Percentiles rank a stretch among this genome's conserved stretches.
These are phyloP conservation scores for Dryas iulia DNA, from an alignment of 1,140 invertebrate species.

Conservation along the genomic window DNA sequence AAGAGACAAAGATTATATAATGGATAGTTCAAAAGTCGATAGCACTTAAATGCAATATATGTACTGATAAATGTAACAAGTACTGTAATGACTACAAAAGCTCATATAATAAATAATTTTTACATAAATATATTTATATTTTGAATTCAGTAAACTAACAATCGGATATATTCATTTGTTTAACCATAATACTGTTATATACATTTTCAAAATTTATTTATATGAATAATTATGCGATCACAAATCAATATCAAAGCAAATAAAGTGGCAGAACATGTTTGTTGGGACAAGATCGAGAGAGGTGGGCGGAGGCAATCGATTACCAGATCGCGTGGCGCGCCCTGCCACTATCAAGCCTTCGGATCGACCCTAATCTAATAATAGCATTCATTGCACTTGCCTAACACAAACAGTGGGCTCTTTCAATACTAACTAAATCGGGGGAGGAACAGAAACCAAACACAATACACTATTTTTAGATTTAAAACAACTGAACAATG, in stretches of 20 bases:
- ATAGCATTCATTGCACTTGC: slow-evolving; percentile 44
- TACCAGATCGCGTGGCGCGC: slow-evolving; percentile 47
- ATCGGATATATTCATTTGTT: not conserved
- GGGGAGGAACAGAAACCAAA: not conserved
- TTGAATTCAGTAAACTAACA: not conserved
- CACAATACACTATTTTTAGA: not conserved
- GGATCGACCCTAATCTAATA: slow-evolving; percentile 59
- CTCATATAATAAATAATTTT: too few species aligned
- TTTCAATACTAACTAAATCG: not conserved
- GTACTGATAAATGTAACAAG: too few species aligned
- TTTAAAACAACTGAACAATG: not conserved
- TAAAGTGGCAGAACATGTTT: slow-evolving; percentile 11
- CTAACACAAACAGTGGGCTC: slow-evolving; percentile 12
- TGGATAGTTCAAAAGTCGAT: not conserved
- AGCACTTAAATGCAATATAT: not conserved
- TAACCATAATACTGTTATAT: not conserved
- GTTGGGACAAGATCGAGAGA: slow-evolving; percentile 32
- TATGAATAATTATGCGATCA: not conserved
- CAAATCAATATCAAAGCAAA: not conserved
- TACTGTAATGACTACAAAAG: too few species aligned
- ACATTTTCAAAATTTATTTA: not conserved
- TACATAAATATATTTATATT: not conserved
- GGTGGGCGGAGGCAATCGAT: slow-evolving; percentile 52
- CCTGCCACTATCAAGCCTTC: slow-evolving; percentile 52
- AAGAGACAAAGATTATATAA: not conserved